Evolutionary conservation across 2,113 vertebrate species (phyloP).

Genomic region (Chionis minor): DNA sequence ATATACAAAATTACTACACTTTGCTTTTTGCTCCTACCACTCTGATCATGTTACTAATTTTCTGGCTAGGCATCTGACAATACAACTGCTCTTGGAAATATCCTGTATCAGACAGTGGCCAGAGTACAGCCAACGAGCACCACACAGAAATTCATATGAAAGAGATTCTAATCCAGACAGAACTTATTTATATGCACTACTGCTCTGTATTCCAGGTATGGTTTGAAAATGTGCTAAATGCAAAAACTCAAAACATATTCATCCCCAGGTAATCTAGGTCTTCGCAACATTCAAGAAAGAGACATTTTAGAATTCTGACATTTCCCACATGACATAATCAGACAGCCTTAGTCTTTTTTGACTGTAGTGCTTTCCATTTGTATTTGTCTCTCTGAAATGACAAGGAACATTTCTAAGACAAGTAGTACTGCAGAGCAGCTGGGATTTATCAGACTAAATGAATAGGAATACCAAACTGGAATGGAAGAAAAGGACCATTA

Average conservation of each 20-base stretch:
- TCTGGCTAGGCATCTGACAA: background rate
- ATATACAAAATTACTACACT: background rate
- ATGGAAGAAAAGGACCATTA: background rate
- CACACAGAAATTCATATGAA: background rate
- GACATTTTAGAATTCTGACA: background rate
- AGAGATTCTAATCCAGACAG: background rate
- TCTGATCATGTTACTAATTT: background rate
- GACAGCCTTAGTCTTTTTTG: background rate
- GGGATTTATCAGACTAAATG: background rate
- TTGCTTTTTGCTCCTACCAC: background rate
- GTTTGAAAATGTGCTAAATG: background rate
- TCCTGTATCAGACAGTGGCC: background rate
- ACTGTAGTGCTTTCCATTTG: background rate
- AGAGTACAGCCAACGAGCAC: background rate
- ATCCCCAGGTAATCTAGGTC: background rate
- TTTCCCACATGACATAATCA: background rate
- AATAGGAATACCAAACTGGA: background rate
- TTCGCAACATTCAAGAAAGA: background rate
- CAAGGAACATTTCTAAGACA: background rate
- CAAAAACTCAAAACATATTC: background rate
- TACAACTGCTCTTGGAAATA: background rate
- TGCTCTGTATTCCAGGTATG: background rate
- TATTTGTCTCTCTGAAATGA: background rate
- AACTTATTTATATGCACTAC: background rate
- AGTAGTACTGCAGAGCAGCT: background rate